Evolutionary conservation across 2,888 invertebrate genomes (phyloP).

Genomic region (Euproctis similis): DNA sequence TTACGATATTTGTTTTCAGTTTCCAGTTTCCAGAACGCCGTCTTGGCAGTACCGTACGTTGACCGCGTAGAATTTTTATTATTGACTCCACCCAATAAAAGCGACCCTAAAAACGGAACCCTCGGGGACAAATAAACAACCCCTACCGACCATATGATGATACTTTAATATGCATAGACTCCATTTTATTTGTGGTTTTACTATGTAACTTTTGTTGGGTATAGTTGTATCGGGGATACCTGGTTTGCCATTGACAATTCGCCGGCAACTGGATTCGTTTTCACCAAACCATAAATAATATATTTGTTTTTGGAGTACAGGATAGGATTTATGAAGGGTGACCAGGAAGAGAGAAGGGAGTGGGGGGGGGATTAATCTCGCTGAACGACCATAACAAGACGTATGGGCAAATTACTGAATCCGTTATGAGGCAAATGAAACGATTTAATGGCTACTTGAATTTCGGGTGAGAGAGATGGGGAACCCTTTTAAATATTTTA

Average conservation of each 20-base stretch:
- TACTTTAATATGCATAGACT: slow-evolving; percentile 72
- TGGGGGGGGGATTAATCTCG: slow-evolving; percentile 65
- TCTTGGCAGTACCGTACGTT: slow-evolving; percentile 15
- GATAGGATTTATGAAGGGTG: slow-evolving; percentile 71
- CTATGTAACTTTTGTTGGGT: slow-evolving; percentile 46
- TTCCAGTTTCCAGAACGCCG: slow-evolving; percentile 8
- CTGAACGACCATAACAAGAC: slow-evolving; percentile 70
- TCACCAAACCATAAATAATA: slow-evolving; percentile 67
- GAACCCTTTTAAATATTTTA: slow-evolving; percentile 55
- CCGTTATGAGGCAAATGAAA: slow-evolving; percentile 54
- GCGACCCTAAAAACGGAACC: slow-evolving; percentile 51
- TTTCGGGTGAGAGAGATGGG: slow-evolving; percentile 48
- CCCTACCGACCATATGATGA: slow-evolving; percentile 59
- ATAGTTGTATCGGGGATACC: slow-evolving; percentile 25
- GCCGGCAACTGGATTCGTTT: slow-evolving; percentile 49
- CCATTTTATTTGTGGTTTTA: slow-evolving; percentile 66
- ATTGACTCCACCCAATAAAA: slow-evolving; percentile 62
- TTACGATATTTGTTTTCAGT: slow-evolving; percentile 31
- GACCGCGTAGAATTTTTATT: slow-evolving; percentile 54
- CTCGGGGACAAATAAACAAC: slow-evolving; percentile 57
- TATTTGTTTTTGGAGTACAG: slow-evolving; percentile 50
- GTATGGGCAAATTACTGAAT: slow-evolving; percentile 72
- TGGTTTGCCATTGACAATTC: slow-evolving; percentile 51
- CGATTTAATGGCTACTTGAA: slow-evolving; percentile 62
- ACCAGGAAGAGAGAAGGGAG: slow-evolving; percentile 68